Base-by-base conservation (phyloP, 1,140 invertebrate genomes). In the Magallana angulata region DNA sequence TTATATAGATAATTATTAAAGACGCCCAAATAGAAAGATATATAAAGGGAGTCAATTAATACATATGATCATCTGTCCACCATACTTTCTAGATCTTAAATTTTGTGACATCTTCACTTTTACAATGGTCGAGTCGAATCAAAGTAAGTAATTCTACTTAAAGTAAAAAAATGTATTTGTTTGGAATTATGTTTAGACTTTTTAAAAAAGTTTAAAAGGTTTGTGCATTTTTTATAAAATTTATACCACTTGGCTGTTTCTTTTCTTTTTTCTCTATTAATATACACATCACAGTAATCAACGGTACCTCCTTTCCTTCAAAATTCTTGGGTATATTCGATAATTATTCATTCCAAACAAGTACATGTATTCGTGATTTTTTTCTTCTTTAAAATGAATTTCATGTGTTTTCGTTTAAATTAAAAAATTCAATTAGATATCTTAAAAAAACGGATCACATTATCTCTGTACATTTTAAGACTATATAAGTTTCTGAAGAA, bases 51-150 rank as follows among this genome's bases (percentile, higher is more conserved):
- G 60, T 18, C 60, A 64, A n/a, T 64, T 64, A 64, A 64, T 18
- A 64, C 60, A 64, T 64, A n/a, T 64, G 36, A 48, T 18, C 60
- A 64, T 64, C n/a, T 64, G 60, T 64, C 60, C 60, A 64, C 60
- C 60, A 64, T 64, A 64, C 60, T n/a, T 64, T 48, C 36, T 48
- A 48, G 36, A 48, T 64, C 60, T 18, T 64, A 64, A 64, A 64
- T 64, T 64, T 64, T 64, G 60, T 64, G 60, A 64, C 60, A 64
- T 64, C 60, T 64, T n/a, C 60, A 64, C 18, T 64, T 64, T 64
- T 64, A 18, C 60, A 64, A 64, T 64, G 60, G n/a, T n/a, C 18
- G 60, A 64, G 60, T 64, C 60, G 18, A 64, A 64, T 64, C 18
- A 64, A 64, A 64, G 60, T 18, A 64, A 64, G 16, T 64, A 64